Conservation (phyloP, 37 sponge, comb jelly and placozoan species). For the Agelas oroides region DNA sequence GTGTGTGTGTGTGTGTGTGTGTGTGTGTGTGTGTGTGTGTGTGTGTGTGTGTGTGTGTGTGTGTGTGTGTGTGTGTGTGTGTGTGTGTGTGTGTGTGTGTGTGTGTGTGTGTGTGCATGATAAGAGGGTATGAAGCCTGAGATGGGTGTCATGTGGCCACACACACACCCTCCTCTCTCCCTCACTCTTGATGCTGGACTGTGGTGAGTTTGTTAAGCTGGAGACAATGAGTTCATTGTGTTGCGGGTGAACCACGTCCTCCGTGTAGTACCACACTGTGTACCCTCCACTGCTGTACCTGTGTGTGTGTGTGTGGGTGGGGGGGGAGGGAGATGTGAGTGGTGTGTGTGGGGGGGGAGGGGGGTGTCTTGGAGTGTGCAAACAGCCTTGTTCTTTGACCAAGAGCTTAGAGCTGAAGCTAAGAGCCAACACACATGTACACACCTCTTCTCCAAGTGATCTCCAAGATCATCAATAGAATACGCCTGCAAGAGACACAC, state of each 20-base stretch:
- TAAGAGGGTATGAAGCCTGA: background rate
- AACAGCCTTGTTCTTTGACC: too few relatives aligned
- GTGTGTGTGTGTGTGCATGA: background rate
- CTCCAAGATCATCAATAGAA: conserved; percentile 42
- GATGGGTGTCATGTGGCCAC: too few relatives aligned
- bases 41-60: conserved; percentile 29
- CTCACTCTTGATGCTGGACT: conserved; percentile 61
- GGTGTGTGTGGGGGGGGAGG: background rate
- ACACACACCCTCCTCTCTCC: too few relatives aligned
- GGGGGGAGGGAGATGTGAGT: background rate
- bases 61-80: conserved; percentile 53
- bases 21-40: conserved; percentile 28
- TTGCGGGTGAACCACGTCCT: conserved; percentile 4
- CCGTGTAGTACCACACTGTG: conserved; percentile 62
- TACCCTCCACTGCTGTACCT: conserved; percentile 59
- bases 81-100: background rate
- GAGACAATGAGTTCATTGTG: conserved; percentile 40
- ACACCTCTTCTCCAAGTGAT: conserved; percentile 60
- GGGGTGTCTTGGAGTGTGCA: too few relatives aligned
- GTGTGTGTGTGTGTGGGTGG: background rate
- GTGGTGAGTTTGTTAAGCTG: conserved; percentile 27
- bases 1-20: background rate
- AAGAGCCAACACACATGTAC: too few relatives aligned
- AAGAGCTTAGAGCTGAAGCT: too few relatives aligned
- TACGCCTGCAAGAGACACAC: conserved; percentile 43